These are phyloP conservation scores for Drosophila sulfurigaster DNA, from an alignment of 1,140 invertebrate species.

Conservation along the genomic window DNA sequence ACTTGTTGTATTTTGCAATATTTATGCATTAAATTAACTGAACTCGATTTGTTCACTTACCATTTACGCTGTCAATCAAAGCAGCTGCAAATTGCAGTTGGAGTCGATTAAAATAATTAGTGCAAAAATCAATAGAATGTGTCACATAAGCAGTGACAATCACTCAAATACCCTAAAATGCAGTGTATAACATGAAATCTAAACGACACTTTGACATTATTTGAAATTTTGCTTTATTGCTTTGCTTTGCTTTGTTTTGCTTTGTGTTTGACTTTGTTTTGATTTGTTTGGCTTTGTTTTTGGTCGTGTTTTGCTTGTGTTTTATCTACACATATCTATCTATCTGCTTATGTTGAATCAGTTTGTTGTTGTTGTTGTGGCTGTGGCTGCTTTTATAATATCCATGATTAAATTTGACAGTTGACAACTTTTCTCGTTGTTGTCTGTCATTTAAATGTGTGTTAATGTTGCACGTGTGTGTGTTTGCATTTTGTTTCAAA, in stretches of 20 bases:
- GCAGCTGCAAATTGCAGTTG: too few species aligned
- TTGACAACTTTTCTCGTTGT: slow-evolving; percentile 70
- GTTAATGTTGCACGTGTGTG: slow-evolving; percentile 34
- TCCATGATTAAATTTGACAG: slow-evolving; percentile 78
- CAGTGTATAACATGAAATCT: slow-evolving; percentile 6
- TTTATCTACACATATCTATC: slow-evolving; percentile 34
- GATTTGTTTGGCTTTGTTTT: slow-evolving; percentile 46
- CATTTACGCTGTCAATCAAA: too few species aligned
- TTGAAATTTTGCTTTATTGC: slow-evolving; percentile 37
- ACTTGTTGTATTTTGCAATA: too few species aligned
- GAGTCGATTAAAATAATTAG: not conserved
- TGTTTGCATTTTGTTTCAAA: slow-evolving; percentile 72
- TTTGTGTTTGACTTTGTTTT: slow-evolving; percentile 35
- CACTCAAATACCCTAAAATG: not conserved
- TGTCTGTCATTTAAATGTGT: slow-evolving; percentile 43
- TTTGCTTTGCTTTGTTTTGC: too few species aligned
- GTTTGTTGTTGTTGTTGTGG: slow-evolving; percentile 49
- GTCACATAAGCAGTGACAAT: not conserved
- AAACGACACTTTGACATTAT: slow-evolving; percentile 47
- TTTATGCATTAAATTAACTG: too few species aligned
- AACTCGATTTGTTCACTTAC: too few species aligned
- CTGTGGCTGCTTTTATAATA: slow-evolving; percentile 64
- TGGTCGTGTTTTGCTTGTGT: slow-evolving; percentile 11
- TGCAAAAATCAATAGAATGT: not conserved
- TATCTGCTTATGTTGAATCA: slow-evolving; percentile 4